Evolutionary conservation across 2,888 invertebrate genomes (phyloP).

Genomic region (Toxonevra muliebris): DNA sequence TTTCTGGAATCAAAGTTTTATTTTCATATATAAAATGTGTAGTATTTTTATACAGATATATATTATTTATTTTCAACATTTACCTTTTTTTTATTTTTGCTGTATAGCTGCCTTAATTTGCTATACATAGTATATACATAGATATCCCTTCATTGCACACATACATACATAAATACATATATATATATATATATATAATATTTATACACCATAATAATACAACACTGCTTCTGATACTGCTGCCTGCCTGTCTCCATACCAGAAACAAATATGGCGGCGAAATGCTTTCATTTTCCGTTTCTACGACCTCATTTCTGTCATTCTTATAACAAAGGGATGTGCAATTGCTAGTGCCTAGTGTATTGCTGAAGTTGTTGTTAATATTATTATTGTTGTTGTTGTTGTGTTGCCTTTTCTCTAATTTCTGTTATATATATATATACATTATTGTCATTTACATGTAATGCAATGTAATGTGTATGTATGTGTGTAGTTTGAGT

Average conservation of each 20-base stretch:
- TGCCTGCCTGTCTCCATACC: slow-evolving; percentile 10
- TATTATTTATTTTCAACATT: too few relatives aligned
- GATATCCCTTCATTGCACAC: too few relatives aligned
- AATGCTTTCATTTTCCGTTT: slow-evolving; percentile 64
- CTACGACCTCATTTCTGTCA: slow-evolving; percentile 60
- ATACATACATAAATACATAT: background rate
- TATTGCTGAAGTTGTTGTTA: background rate
- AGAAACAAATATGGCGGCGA: slow-evolving; percentile 41
- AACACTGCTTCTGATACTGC: slow-evolving; percentile 28
- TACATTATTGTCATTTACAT: background rate
- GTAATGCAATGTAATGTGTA: background rate
- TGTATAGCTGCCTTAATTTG: too few relatives aligned
- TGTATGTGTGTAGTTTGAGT: background rate
- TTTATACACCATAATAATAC: slow-evolving; percentile 20
- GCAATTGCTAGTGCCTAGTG: background rate
- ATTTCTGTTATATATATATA: slow-evolving; percentile 18
- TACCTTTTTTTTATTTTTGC: too few relatives aligned
- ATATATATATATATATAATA: slow-evolving; percentile 17
- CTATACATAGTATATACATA: too few relatives aligned
- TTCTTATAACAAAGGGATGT: slow-evolving; percentile 15
- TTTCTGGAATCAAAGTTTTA: too few relatives aligned
- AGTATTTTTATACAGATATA: too few relatives aligned
- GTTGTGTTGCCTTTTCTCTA: slow-evolving; percentile 6
- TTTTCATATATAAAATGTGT: too few relatives aligned
- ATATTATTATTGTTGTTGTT: slow-evolving; percentile 3